Conservation (phyloP, 2,113 vertebrate genomes). For the Hyperoodon ampullatus region DNA sequence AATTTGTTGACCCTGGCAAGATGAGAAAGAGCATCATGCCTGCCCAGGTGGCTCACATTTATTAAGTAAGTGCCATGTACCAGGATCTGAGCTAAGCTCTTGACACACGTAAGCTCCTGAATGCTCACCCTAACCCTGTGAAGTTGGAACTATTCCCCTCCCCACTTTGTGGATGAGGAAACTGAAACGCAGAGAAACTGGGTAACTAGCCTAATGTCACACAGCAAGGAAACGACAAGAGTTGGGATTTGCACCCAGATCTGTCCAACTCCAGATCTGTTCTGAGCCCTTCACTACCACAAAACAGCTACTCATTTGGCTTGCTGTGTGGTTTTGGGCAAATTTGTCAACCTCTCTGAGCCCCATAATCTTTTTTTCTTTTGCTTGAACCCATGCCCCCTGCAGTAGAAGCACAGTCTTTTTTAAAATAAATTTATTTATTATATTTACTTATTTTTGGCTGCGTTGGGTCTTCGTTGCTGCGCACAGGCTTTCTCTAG, state of each 20-base stretch:
- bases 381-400: no score
- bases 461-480: no score
- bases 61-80: background rate
- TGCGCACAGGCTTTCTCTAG: no score
- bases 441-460: no score
- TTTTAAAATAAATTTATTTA: no score
- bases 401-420: no score
- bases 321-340: background rate
- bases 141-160: background rate
- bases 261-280: background rate
- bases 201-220: background rate
- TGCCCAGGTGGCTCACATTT: background rate
- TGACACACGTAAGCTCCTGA: background rate
- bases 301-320: background rate
- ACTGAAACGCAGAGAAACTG: background rate
- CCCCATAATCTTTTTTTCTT: no score
- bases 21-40: background rate
- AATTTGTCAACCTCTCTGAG: background rate
- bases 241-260: background rate
- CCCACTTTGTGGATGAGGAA: background rate
- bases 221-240: background rate
- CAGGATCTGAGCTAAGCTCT: background rate
- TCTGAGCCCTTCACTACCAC: background rate
- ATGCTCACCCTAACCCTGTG: background rate
- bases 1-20: background rate